Percentiles rank a stretch among this genome's conserved stretches.
Conservation (phyloP, 2,113 vertebrate genomes). For the Ranitomeya imitator region DNA sequence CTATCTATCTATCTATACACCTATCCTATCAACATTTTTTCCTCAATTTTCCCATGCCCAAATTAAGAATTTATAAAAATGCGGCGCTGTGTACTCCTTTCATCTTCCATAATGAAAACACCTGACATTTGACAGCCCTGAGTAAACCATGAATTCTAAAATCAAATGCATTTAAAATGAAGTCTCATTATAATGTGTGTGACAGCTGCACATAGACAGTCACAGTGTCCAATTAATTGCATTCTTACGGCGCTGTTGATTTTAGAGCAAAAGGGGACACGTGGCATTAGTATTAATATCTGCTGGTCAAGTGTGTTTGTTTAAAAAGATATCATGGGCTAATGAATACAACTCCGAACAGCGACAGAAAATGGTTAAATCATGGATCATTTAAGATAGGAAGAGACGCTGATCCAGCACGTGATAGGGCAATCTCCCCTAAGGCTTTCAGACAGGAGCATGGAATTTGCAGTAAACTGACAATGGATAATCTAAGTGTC, state of each 20-base stretch:
- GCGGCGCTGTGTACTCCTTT: background rate
- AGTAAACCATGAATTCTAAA: slow-evolving; percentile 49
- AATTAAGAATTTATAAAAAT: slow-evolving; percentile 21
- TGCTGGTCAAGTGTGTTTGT: background rate
- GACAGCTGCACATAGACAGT: background rate
- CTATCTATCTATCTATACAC: background rate
- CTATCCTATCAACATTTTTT: background rate
- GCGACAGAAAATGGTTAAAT: slow-evolving; percentile 30
- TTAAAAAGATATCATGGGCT: background rate
- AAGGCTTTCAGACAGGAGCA: slow-evolving; percentile 20
- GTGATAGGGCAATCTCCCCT: slow-evolving; percentile 35
- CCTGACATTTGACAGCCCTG: slow-evolving; percentile 47
- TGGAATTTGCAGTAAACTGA: slow-evolving; percentile 58
- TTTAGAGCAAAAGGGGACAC: background rate
- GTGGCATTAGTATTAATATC: slow-evolving; percentile 1
- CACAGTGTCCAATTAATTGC: slow-evolving; percentile 48
- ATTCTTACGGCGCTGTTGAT: slow-evolving; percentile 3
- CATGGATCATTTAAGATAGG: slow-evolving; percentile 2
- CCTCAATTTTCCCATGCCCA: background rate
- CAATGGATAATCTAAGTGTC: slow-evolving; percentile 35
- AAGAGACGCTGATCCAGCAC: slow-evolving; percentile 23
- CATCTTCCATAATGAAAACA: slow-evolving; percentile 46
- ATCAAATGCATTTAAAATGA: slow-evolving; percentile 51
- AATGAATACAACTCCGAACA: background rate
- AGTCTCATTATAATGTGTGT: slow-evolving; percentile 29